phyloP scores from a whole-genome alignment of 1,140 invertebrate species.

The Drosophila eugracilis region DNA sequence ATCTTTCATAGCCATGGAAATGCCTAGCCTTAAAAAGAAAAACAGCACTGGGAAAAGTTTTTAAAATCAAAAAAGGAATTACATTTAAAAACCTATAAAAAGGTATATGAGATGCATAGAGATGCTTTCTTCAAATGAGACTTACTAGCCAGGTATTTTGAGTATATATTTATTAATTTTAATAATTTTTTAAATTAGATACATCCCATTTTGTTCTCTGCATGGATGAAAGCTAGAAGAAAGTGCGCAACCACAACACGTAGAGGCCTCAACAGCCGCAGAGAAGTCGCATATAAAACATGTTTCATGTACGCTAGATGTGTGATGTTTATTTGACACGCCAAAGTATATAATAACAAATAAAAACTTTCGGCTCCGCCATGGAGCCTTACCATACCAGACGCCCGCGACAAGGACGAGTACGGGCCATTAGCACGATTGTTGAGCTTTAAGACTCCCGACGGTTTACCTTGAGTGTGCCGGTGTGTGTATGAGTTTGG shows the following conservation, averaged over 20 bases:
- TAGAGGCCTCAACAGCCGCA: slow-evolving; percentile 43
- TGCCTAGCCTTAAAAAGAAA: slow-evolving; percentile 62
- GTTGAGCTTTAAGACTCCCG: slow-evolving; percentile 76
- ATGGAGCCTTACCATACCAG: slow-evolving; percentile 43
- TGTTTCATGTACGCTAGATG: slow-evolving; percentile 79
- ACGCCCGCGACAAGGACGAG: slow-evolving; percentile 45
- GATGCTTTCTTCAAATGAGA: too few relatives aligned
- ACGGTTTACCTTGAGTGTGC: slow-evolving; percentile 43
- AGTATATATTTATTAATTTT: background rate
- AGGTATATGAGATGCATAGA: too few relatives aligned
- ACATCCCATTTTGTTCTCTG: background rate
- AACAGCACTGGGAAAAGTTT: background rate
- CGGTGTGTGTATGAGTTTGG: slow-evolving; percentile 1
- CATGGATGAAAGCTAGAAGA: slow-evolving; percentile 15
- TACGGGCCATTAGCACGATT: slow-evolving; percentile 81
- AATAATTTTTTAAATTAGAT: background rate
- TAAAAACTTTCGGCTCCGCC: slow-evolving; percentile 76
- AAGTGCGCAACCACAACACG: slow-evolving; percentile 76
- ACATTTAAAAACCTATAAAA: too few relatives aligned
- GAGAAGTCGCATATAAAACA: slow-evolving; percentile 70
- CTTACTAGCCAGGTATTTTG: too few relatives aligned
- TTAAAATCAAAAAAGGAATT: background rate
- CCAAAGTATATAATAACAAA: slow-evolving; percentile 84
- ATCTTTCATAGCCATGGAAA: slow-evolving; percentile 42
- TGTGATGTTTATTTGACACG: slow-evolving; percentile 83